A percentile compares a stretch with the other conserved stretches of the same genome.
These are phyloP conservation scores for Bolborhynchus lineola DNA, from an alignment of 2,113 vertebrate species.

Conservation along the genomic window DNA sequence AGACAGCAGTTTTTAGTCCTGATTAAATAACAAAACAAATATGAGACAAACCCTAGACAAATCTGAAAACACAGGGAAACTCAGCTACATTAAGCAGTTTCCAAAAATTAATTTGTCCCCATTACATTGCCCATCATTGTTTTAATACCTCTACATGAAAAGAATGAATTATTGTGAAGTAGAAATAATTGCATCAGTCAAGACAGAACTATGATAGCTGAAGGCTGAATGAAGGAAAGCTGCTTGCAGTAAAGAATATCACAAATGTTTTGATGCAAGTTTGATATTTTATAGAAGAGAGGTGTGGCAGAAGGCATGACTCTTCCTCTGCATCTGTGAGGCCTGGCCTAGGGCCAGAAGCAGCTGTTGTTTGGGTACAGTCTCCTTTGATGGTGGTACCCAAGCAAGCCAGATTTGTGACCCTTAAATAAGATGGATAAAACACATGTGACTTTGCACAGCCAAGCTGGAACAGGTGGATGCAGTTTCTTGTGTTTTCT, in stretches of 20 bases:
- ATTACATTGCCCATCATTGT: neutral
- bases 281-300: neutral
- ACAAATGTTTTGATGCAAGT: neutral
- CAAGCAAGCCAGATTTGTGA: neutral
- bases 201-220: neutral
- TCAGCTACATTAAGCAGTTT: neutral
- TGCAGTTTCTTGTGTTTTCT: neutral
- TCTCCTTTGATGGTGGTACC: neutral
- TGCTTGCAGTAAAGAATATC: neutral
- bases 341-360: neutral
- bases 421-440: neutral
- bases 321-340: neutral
- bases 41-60: neutral
- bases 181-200: neutral
- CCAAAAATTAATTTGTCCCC: neutral
- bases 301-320: neutral
- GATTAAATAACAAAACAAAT: neutral
- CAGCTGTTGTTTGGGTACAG: neutral
- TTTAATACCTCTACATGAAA: neutral
- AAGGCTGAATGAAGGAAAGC: neutral
- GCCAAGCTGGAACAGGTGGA: neutral
- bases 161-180: neutral
- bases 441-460: neutral
- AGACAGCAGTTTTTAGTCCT: neutral
- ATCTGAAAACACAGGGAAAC: neutral